Evolutionary conservation across 1,140 invertebrate genomes (phyloP), one percentile per base, ranked within the genome.

Genomic region (Sitobion miscanthi): DNA sequence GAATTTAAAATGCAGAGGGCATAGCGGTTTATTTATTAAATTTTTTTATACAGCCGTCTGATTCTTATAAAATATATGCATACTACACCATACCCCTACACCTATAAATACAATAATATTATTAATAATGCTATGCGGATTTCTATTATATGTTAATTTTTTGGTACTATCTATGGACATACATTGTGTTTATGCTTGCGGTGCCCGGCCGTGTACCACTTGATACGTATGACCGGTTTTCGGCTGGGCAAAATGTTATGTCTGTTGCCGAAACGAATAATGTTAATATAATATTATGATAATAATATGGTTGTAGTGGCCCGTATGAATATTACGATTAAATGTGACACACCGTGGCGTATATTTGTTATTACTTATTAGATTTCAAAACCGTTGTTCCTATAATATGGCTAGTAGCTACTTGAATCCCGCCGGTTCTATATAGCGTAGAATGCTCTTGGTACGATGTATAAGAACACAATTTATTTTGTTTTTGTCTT

Each of bases 131-230:
- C 42, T 62, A 90, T n/a, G 42, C 89, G 38, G 89, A 90, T 90
- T 90, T 90, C 89, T 90, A 90, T 90, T 90, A 90, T 90, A 90
- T 90, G 89, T 90, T 90, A 90, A 90, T 90, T 90, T 90, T 90
- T 90, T 42, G 25, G 38, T 90, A 90, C 89, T 90, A 38, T 90
- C 89, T 90, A 62, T 42, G 89, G 38, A 35, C 35, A 52, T n/a
- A 45, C 38, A 45, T 62, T 90, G 54, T 90, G 14, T 90, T 77
- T 90, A 6, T 69, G 25, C 17, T 38, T 62, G 88, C 57, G 23
- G 35, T 90, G 17, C n/a, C 21, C 62, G n/a, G 62, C 62, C 52
- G 47, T 62, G 49, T 89, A 89, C 88, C 88, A 42, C 23, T 69
- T 45, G 54, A 62, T 90, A 45, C 89, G 89, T 69, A 45, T 69